These are phyloP conservation scores for Ormyrus pomaceus DNA, from an alignment of 2,888 invertebrate genomes.

Conservation along the genomic window DNA sequence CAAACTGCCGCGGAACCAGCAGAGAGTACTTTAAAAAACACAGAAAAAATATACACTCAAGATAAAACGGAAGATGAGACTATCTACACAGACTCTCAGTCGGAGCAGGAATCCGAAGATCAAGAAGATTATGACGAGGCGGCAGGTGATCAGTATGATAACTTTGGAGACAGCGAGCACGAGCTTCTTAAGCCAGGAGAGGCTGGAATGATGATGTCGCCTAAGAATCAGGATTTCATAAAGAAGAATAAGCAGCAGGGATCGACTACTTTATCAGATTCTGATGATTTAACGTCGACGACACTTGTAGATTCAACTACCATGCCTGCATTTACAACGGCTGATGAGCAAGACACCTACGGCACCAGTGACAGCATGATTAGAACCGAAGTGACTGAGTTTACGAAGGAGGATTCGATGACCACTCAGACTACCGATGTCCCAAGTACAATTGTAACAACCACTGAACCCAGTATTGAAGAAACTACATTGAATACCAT, in stretches of 20 bases:
- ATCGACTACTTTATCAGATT: constrained; percentile 12
- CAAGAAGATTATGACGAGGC: constrained; percentile 60
- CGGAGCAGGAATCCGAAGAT: constrained; percentile 51
- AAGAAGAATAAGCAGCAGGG: constrained; percentile 18
- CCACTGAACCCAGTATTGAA: constrained; percentile 19
- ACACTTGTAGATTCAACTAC: constrained; percentile 20
- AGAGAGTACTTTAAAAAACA: constrained; percentile 10
- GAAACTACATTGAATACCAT: constrained; percentile 20
- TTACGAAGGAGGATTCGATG: constrained; percentile 2
- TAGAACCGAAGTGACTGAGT: constrained; percentile 7
- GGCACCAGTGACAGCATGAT: constrained; percentile 43
- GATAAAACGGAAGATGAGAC: constrained; percentile 56
- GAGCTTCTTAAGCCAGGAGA: constrained; percentile 69
- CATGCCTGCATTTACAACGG: neutral
- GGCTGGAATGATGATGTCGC: constrained; percentile 66
- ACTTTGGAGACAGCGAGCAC: constrained; percentile 65
- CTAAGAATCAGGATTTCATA: constrained; percentile 48
- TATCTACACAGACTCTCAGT: constrained; percentile 57
- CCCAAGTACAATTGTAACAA: constrained; percentile 36
- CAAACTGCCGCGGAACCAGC: neutral
- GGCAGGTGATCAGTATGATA: constrained; percentile 63
- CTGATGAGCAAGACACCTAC: constrained; percentile 1
- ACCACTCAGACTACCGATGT: constrained; percentile 37
- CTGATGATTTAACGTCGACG: constrained; percentile 30
- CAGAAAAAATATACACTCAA: constrained; percentile 12